A percentile compares a stretch with the other conserved stretches of the same genome.
These are phyloP conservation scores for Lepus europaeus DNA, from an alignment of 2,113 vertebrate genomes.

Conservation along the genomic window DNA sequence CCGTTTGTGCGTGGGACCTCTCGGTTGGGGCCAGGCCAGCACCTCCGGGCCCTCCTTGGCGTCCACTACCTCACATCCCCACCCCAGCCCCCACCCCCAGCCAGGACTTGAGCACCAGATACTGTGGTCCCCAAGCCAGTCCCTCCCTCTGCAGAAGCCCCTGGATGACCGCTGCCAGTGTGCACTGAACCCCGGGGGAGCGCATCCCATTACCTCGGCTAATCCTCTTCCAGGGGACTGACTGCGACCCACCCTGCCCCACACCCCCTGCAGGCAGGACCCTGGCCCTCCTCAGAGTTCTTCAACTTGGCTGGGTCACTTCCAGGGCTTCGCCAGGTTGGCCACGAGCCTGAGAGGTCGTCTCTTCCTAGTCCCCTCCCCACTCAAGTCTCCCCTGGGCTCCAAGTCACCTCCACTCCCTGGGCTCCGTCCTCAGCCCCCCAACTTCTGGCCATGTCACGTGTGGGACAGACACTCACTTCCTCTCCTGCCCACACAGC, in stretches of 20 bases:
- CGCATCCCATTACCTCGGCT: not conserved
- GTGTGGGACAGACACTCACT: not conserved
- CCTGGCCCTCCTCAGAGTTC: not conserved
- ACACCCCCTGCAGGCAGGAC: rapidly evolving
- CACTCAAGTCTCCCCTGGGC: no score
- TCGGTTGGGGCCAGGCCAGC: not conserved
- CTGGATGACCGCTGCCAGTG: not conserved
- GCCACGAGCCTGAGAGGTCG: not conserved
- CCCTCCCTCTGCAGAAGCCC: not conserved
- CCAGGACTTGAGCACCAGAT: not conserved
- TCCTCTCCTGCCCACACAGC: not conserved
- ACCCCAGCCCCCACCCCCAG: not conserved
- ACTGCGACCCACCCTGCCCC: rapidly evolving
- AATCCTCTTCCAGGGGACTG: not conserved
- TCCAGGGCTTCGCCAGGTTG: not conserved
- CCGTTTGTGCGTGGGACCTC: not conserved
- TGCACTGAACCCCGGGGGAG: not conserved
- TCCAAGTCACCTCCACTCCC: not conserved
- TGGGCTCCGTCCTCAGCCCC: not conserved
- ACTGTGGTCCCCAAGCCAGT: no score
- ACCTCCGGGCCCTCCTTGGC: not conserved
- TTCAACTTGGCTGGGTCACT: not conserved
- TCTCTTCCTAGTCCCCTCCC: not conserved
- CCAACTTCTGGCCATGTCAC: rapidly evolving
- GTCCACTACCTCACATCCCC: not conserved